Base-by-base conservation (phyloP, 1,140 invertebrate genomes). In the Lepidurus couesii region DNA sequence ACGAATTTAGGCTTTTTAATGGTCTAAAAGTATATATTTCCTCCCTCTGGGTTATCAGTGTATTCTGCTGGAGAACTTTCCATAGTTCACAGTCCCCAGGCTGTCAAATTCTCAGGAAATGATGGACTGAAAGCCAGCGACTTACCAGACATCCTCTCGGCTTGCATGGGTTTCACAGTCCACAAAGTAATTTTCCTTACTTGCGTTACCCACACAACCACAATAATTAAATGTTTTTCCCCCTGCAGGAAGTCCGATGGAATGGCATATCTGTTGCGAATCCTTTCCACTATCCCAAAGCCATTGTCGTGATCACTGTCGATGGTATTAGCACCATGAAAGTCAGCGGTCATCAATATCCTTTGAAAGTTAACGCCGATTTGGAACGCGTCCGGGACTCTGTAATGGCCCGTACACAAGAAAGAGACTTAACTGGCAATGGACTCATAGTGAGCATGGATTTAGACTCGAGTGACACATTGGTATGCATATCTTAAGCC, bases 251-350 rank as follows among this genome's bases (percentile, higher is more conserved):
- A 81, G 87, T 89, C 45, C 86, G 88, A 80, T 95, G 93, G 92
- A 86, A 86, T 81, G 92, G 92, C 16, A 82, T 95, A 77, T 87
- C 85, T 43, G 88, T 94, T 74, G 87, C 85, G 3, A 88, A 93
- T 86, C 91, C 93, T 9, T 95, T 95, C 81, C 87, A 90, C 80
- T 87, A 91, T 78, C 91, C 93, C 42, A 90, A 93, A 85, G 92
- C 91, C 45, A 88, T 92, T 75, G 91, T 95, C 42, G 88, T 89
- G 44, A 86, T 95, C 44, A 89, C 89, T 47, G 87, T 95, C 65
- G 90, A 92, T 85, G 92, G 92, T 78, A 85, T 92, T 78, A 82
- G 84, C 73, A 84, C 84, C 80, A 11, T 83, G 82, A 79, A 53
- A 47, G 82, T 79, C 42, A 88, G 88, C 78, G 87, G 87, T 3